Evolutionary conservation across 2,113 vertebrate species (phyloP).

Genomic region (Sinocyclocheilus grahami): DNA sequence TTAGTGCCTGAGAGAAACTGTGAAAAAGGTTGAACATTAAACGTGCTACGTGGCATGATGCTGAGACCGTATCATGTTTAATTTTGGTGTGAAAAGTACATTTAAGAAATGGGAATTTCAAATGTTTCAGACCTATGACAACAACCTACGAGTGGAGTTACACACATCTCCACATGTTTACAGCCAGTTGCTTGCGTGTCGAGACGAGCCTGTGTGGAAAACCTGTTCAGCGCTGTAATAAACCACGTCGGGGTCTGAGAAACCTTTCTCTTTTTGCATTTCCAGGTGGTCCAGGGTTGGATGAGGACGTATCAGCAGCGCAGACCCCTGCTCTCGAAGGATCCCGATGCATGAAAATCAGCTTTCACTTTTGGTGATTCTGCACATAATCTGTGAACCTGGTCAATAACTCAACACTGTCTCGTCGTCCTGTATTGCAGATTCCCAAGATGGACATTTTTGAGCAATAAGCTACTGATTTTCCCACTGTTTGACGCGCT

Average conservation of each 20-base stretch:
- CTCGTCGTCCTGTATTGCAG: neutral
- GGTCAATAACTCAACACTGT: neutral
- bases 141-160: neutral
- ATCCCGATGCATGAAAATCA: conserved; percentile 68
- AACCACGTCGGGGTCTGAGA: neutral
- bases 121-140: neutral
- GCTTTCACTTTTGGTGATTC: neutral
- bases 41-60: neutral
- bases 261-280: neutral
- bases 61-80: too few species aligned
- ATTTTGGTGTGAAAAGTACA: too few species aligned
- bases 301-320: conserved; percentile 79
- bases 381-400: neutral
- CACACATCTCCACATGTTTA: neutral
- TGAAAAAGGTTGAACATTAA: neutral
- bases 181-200: neutral
- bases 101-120: neutral
- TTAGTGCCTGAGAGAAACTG: neutral
- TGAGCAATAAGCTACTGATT: conserved; percentile 9
- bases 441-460: conserved; percentile 1
- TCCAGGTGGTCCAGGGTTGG: conserved; percentile 84
- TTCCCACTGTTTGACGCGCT: neutral
- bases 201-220: too few species aligned
- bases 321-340: conserved; percentile 77
- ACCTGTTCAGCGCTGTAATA: neutral